A percentile compares a stretch with the other conserved stretches of the same genome.
Evolutionary conservation across 2,797 vertebrate species (phyloP).

Genomic region (Brachyalestes nurse): DNA sequence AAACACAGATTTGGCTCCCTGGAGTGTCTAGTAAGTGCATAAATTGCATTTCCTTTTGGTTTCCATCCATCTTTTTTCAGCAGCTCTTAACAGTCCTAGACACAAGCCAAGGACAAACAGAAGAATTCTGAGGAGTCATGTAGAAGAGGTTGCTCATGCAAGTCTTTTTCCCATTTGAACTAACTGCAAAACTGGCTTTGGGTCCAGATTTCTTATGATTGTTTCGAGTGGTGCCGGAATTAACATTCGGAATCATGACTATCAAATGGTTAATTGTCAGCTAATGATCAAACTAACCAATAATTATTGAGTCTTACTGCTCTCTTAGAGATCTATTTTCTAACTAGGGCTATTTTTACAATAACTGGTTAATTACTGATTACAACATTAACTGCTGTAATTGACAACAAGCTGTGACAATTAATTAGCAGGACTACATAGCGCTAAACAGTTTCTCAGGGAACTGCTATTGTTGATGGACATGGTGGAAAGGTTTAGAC

Average conservation of each 20-base stretch:
- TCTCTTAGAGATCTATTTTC: too few relatives aligned
- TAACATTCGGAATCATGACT: not conserved
- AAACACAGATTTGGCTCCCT: constrained; percentile 16
- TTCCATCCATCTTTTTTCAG: constrained; percentile 40
- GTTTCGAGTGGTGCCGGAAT: not conserved
- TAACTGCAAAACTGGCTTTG: not conserved
- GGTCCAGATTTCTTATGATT: not conserved
- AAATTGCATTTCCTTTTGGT: constrained; percentile 23
- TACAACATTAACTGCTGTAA: too few relatives aligned
- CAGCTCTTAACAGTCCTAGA: not conserved
- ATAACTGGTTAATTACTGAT: too few relatives aligned
- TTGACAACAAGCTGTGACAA: too few relatives aligned
- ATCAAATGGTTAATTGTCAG: too few relatives aligned
- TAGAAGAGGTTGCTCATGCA: not conserved
- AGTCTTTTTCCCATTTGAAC: not conserved
- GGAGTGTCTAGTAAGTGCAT: constrained; percentile 29
- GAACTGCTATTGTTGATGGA: too few relatives aligned
- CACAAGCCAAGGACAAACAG: constrained; percentile 26
- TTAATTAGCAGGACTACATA: too few relatives aligned
- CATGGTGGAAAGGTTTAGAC: too few relatives aligned
- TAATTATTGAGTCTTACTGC: too few relatives aligned
- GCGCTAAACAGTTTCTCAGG: too few relatives aligned
- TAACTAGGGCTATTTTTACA: too few relatives aligned
- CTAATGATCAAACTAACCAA: too few relatives aligned
- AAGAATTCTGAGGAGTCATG: constrained; percentile 6